phyloP scores from a whole-genome alignment of 2,113 vertebrate species.

The Mohoua ochrocephala region DNA sequence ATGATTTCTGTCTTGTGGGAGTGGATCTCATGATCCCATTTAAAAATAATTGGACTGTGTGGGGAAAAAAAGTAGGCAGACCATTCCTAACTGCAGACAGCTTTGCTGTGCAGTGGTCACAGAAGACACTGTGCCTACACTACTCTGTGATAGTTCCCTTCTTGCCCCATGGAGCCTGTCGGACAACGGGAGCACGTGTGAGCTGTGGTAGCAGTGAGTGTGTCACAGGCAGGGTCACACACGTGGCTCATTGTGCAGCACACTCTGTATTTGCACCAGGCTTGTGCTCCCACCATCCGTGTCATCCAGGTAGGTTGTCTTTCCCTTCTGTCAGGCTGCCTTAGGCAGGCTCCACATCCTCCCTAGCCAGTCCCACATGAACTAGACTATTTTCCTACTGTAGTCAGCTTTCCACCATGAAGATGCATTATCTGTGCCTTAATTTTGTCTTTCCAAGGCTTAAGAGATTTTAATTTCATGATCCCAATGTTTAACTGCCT shows the following conservation, averaged over 20 bases:
- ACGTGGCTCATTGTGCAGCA: not conserved
- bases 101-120: not conserved
- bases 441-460: not conserved
- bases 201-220: not conserved
- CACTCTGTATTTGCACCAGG: not conserved
- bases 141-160: not conserved
- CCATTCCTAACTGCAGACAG: not conserved
- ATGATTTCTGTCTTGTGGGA: not conserved
- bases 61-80: not conserved
- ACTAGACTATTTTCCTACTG: not conserved
- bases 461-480: not conserved
- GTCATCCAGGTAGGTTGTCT: not conserved
- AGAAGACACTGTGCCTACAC: not conserved
- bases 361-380: accelerated
- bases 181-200: not conserved
- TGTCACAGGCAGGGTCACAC: not conserved
- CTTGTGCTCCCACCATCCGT: not conserved
- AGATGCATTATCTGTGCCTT: not conserved
- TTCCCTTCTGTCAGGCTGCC: not conserved
- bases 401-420: not conserved
- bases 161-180: not conserved
- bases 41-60: constrained; percentile 14
- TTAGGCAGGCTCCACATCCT: not conserved
- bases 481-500: not conserved
- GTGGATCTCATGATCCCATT: not conserved